Conservation (phyloP, 2,113 vertebrate genomes). For the Sitta europaea region DNA sequence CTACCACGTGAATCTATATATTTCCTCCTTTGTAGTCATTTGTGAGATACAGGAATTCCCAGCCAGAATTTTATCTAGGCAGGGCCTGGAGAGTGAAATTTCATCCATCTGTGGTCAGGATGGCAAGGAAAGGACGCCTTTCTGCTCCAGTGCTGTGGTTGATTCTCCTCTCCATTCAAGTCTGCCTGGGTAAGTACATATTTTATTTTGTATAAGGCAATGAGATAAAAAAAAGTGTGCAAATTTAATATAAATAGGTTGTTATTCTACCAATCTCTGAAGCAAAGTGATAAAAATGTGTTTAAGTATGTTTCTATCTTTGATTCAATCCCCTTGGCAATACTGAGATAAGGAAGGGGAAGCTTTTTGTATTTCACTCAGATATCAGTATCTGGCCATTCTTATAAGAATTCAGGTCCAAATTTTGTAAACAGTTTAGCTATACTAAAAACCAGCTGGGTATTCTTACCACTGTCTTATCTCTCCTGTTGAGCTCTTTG, state of each 20-base stretch:
- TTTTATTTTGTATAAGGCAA: neutral
- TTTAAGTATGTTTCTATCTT: neutral
- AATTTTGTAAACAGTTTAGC: neutral
- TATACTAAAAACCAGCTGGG: neutral
- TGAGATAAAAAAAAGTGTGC: neutral
- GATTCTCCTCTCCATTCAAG: neutral
- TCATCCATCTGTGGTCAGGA: neutral
- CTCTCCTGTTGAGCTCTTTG: neutral
- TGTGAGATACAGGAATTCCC: neutral
- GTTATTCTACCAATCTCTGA: neutral
- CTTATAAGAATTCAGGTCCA: neutral
- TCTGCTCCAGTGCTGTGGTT: neutral
- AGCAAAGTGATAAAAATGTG: neutral
- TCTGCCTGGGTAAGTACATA: slow-evolving; percentile 4
- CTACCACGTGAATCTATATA: neutral
- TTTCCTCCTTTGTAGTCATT: slow-evolving; percentile 29
- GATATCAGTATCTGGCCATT: neutral
- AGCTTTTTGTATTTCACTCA: neutral
- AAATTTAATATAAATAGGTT: neutral
- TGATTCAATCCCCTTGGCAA: neutral
- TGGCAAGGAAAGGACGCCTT: neutral
- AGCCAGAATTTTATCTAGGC: neutral
- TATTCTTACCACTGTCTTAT: neutral
- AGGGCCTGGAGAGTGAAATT: neutral
- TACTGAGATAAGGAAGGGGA: neutral